Percentiles rank a stretch among this genome's conserved stretches.
Evolutionary conservation across 2,888 invertebrate genomes (phyloP).

Genomic region (Oconnorella tubifera): DNA sequence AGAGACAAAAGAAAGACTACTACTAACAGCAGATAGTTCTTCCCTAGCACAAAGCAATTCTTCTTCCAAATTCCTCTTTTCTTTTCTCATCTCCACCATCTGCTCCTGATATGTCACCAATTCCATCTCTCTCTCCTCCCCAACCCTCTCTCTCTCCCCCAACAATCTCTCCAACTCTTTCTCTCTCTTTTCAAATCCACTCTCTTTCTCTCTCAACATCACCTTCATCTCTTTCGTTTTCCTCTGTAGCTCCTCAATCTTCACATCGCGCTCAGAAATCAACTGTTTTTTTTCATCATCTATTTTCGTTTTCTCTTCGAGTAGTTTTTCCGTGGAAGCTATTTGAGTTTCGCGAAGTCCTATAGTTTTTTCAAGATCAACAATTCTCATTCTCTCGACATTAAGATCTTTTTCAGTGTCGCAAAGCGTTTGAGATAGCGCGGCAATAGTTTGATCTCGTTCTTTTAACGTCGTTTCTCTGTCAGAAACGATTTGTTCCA

Average conservation of each 20-base stretch:
- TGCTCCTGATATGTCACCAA: neutral
- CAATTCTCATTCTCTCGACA: neutral
- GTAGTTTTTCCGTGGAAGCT: constrained; percentile 3
- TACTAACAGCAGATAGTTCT: constrained; percentile 11
- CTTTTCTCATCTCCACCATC: neutral
- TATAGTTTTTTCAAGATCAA: constrained; percentile 15
- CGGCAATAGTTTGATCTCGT: constrained; percentile 2
- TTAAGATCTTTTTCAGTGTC: constrained; percentile 7
- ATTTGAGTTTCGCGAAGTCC: constrained; percentile 14
- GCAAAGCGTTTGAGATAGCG: constrained; percentile 8
- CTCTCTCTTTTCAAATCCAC: neutral
- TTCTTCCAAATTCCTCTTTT: neutral
- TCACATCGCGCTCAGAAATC: neutral
- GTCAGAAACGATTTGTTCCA: constrained; percentile 15
- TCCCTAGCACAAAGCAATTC: constrained; percentile 7
- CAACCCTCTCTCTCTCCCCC: constrained; percentile 17
- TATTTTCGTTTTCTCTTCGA: constrained; percentile 1
- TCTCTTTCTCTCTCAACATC: neutral
- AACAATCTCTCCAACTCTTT: constrained; percentile 16
- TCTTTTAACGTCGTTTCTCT: constrained; percentile 8
- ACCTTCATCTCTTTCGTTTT: neutral
- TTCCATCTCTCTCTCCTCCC: constrained; percentile 19
- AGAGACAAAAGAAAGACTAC: neutral
- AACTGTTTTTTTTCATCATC: constrained; percentile 6
- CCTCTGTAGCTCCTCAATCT: constrained; percentile 15